Conservation (phyloP, 2,113 vertebrate species). For the Hippocampus guttulatus region DNA sequence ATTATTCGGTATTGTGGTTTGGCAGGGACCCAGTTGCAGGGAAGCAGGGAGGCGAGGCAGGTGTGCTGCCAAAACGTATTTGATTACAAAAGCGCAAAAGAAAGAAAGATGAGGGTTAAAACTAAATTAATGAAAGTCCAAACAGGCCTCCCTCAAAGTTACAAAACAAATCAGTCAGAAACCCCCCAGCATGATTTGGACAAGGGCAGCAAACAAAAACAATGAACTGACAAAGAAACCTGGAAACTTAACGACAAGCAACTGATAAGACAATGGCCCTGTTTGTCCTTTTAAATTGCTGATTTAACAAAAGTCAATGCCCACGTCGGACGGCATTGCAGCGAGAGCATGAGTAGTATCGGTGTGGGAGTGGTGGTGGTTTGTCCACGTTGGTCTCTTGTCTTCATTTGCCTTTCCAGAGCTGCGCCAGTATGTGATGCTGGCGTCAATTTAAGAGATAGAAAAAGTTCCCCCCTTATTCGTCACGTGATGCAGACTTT, state of each 20-base stretch:
- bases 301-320: constrained; percentile 97
- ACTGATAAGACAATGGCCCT: constrained; percentile 75
- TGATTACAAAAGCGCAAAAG: too few species aligned
- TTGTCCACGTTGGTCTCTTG: constrained; percentile 81
- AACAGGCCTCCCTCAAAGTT: too few species aligned
- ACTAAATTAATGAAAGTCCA: too few species aligned
- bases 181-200: too few species aligned
- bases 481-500: constrained; percentile 77
- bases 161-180: too few species aligned
- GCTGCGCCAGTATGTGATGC: constrained; percentile 85
- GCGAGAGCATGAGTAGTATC: constrained; percentile 75
- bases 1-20: constrained; percentile 82
- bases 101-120: too few species aligned
- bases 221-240: too few species aligned
- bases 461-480: constrained; percentile 81
- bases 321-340: constrained; percentile 85
- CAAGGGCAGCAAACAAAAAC: too few species aligned
- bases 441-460: constrained; percentile 30
- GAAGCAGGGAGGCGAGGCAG: too few species aligned
- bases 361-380: constrained; percentile 24
- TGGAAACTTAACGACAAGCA: too few species aligned
- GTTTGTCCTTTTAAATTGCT: constrained; percentile 92
- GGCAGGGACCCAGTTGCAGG: too few species aligned
- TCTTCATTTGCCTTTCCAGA: constrained; percentile 98
- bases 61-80: too few species aligned